Conservation (phyloP, 2,888 invertebrate species). For the Brenthis ino region DNA sequence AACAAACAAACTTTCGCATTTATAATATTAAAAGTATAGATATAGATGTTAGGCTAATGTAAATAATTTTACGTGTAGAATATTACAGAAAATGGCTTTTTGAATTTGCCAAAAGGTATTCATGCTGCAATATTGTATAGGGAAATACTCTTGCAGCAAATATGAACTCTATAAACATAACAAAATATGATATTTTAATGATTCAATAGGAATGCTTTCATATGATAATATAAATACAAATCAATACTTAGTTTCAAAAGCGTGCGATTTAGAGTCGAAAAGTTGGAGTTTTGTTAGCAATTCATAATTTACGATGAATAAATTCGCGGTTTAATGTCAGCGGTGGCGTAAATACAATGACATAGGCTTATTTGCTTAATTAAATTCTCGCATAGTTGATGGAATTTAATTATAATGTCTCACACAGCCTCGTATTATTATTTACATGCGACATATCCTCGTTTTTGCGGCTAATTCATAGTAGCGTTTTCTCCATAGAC, state of each 20-base stretch:
- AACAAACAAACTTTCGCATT: no score
- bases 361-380: constrained; percentile 32
- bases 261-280: no score
- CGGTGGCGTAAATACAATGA: constrained; percentile 30
- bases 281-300: neutral
- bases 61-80: no score
- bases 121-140: no score
- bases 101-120: no score
- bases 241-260: neutral
- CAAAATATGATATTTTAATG: no score
- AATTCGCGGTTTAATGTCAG: constrained; percentile 18
- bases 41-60: no score
- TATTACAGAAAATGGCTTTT: no score
- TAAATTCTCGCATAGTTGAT: constrained; percentile 32
- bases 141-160: no score
- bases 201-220: no score
- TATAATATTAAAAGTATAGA: no score
- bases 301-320: constrained; percentile 14
- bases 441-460: constrained; percentile 12
- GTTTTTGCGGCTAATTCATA: neutral
- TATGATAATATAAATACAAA: neutral
- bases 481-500: neutral
- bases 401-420: constrained; percentile 36
- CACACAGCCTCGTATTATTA: constrained; percentile 25
- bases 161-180: no score